Conservation (phyloP, 2,113 vertebrate species). For the Saccopteryx leptura region DNA sequence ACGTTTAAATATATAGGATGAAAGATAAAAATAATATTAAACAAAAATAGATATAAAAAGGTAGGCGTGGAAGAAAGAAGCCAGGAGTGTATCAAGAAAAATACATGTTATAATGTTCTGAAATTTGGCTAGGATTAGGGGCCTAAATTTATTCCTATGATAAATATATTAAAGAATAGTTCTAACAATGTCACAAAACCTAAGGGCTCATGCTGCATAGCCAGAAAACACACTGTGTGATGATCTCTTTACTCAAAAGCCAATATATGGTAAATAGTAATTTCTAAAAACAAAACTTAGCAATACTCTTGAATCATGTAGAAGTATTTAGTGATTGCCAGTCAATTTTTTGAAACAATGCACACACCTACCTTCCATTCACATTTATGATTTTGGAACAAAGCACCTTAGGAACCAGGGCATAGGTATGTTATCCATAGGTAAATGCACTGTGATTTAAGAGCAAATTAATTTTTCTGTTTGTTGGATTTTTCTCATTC, state of each 20-base stretch:
- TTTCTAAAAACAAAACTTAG: constrained; percentile 4
- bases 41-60: neutral
- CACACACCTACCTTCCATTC: neutral
- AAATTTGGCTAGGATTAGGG: neutral
- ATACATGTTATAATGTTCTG: neutral
- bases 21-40: constrained; percentile 37
- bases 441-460: neutral
- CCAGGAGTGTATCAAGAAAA: neutral
- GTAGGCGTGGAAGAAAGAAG: neutral
- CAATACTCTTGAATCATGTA: neutral
- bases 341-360: neutral
- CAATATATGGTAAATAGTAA: neutral
- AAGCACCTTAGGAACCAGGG: neutral
- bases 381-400: neutral
- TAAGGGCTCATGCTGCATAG: neutral
- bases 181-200: neutral
- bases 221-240: neutral
- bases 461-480: neutral
- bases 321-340: neutral
- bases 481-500: neutral
- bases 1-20: neutral
- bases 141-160: neutral
- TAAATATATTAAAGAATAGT: constrained; percentile 1
- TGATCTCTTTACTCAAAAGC: neutral
- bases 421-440: neutral